A percentile compares a stretch with the other conserved stretches of the same genome.
Conservation (phyloP, 2,888 invertebrate genomes). For the Volucella bombylans region DNA sequence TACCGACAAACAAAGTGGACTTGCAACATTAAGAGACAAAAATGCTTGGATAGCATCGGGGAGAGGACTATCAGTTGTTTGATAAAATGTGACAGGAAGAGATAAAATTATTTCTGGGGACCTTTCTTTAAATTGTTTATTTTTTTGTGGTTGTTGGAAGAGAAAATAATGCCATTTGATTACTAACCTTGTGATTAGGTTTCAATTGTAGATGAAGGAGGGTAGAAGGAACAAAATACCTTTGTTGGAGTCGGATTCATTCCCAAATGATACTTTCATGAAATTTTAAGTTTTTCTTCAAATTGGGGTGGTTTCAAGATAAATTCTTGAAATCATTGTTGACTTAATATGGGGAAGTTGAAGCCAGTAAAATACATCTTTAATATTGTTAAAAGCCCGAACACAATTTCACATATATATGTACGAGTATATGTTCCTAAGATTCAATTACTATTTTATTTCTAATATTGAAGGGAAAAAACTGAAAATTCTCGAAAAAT, state of each 20-base stretch:
- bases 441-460: too few relatives aligned
- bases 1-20: too few relatives aligned
- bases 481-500: too few relatives aligned
- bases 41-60: not conserved
- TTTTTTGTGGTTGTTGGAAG: not conserved
- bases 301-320: too few relatives aligned
- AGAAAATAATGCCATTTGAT: not conserved
- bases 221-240: not conserved
- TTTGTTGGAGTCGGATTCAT: not conserved
- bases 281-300: too few relatives aligned
- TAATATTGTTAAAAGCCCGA: too few relatives aligned
- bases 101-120: not conserved
- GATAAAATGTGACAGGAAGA: slow-evolving; percentile 23
- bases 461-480: too few relatives aligned
- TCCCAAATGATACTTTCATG: not conserved
- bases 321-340: not conserved
- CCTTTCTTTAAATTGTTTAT: not conserved
- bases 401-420: too few relatives aligned
- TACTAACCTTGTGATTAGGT: slow-evolving; percentile 12
- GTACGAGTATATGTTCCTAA: too few relatives aligned
- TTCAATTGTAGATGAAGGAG: not conserved
- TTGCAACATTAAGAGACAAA: not conserved
- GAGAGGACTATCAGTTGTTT: slow-evolving; percentile 21
- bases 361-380: too few relatives aligned
- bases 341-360: not conserved